Evolutionary conservation across 2,797 vertebrate species (phyloP).

Genomic region (Propithecus perrieri): DNA sequence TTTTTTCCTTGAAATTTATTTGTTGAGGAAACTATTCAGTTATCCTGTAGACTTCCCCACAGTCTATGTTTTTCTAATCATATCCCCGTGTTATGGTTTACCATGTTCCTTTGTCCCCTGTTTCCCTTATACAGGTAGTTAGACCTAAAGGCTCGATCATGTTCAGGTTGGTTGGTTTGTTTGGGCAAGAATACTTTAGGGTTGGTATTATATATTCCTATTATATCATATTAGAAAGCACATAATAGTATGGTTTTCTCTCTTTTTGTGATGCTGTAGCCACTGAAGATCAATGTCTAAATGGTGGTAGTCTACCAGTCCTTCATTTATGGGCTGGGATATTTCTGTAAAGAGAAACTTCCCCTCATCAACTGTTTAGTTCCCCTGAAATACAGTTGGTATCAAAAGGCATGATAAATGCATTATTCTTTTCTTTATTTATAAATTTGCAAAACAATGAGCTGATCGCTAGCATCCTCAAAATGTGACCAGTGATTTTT

Average conservation of each 20-base stretch:
- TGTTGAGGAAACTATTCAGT: not conserved
- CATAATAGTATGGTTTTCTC: not conserved
- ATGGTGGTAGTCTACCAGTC: no score
- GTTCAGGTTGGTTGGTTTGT: not conserved
- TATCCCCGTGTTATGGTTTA: not conserved
- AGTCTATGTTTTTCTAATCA: not conserved
- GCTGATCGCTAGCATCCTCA: not conserved
- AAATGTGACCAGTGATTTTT: not conserved
- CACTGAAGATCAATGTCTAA: not conserved
- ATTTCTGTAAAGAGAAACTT: not conserved
- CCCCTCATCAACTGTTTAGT: not conserved
- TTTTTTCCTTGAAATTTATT: not conserved
- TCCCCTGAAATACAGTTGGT: not conserved
- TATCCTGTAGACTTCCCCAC: not conserved
- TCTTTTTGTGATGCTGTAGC: not conserved
- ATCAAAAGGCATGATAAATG: no score
- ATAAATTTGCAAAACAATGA: not conserved
- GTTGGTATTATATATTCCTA: not conserved
- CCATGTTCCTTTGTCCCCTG: not conserved
- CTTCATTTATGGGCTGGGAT: not conserved
- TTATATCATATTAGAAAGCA: not conserved
- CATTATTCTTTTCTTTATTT: not conserved
- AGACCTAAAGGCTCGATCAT: not conserved
- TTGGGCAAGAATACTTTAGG: not conserved
- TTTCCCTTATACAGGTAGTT: not conserved